A percentile compares a stretch with the other conserved stretches of the same genome.
Evolutionary conservation across 1,140 invertebrate species (phyloP).

Genomic region (Danaus plexippus): DNA sequence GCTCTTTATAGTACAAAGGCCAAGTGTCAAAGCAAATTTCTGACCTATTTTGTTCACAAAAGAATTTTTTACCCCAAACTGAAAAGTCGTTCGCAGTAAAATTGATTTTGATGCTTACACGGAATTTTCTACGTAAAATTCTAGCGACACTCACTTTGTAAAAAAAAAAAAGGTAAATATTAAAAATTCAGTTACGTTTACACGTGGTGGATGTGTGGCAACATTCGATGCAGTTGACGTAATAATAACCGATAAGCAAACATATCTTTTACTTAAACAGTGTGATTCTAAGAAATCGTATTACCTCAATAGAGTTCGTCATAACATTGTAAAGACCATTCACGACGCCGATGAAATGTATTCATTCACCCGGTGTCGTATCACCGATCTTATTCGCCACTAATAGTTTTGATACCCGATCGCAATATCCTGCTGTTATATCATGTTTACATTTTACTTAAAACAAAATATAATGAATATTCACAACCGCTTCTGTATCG

Average conservation of each 20-base stretch:
- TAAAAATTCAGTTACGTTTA: conserved; percentile 5
- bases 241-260: background rate
- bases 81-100: conserved; percentile 22
- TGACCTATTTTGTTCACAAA: conserved; percentile 26
- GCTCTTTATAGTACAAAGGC: conserved; percentile 7
- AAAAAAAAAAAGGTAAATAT: background rate
- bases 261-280: too few species aligned
- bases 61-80: conserved; percentile 25
- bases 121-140: conserved; percentile 28
- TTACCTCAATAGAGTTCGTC: too few species aligned
- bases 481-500: conserved; percentile 8
- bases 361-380: conserved; percentile 24
- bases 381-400: conserved; percentile 40
- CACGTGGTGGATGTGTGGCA: conserved; percentile 1
- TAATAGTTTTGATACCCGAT: conserved; percentile 59
- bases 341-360: background rate
- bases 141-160: conserved; percentile 3
- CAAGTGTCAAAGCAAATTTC: conserved; percentile 24
- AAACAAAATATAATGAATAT: conserved; percentile 43
- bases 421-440: conserved; percentile 58
- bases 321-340: too few species aligned
- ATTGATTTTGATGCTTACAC: conserved; percentile 28
- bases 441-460: conserved; percentile 57
- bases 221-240: conserved; percentile 9
- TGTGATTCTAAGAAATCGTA: too few species aligned